Percentiles rank a stretch among this genome's conserved stretches.
Evolutionary conservation across 2,113 vertebrate genomes (phyloP).

Genomic region (Psilopsiagon aymara): DNA sequence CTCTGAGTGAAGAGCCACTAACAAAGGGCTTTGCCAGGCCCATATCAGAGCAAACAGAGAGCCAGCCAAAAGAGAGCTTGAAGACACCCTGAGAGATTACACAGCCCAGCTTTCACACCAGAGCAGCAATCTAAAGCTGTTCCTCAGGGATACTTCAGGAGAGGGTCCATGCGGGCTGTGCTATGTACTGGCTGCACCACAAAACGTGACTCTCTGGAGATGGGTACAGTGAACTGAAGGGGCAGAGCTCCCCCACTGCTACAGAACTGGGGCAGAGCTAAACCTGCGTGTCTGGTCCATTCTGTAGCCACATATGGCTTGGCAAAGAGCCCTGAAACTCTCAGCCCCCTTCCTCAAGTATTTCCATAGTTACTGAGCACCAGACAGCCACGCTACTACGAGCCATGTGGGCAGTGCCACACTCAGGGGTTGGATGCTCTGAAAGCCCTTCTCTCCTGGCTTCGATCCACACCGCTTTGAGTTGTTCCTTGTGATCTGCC

Average conservation of each 20-base stretch:
- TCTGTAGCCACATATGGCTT: not conserved
- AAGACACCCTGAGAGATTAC: not conserved
- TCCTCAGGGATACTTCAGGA: not conserved
- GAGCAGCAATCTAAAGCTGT: not conserved
- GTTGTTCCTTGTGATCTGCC: not conserved
- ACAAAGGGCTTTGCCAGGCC: not conserved
- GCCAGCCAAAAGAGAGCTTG: not conserved
- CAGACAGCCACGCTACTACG: not conserved
- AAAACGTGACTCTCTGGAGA: accelerated
- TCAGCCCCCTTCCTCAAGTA: not conserved
- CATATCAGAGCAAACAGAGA: not conserved
- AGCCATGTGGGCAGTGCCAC: not conserved
- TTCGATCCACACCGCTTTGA: not conserved
- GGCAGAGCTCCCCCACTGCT: not conserved
- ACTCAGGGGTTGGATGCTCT: not conserved
- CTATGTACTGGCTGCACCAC: not conserved
- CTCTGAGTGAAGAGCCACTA: not conserved
- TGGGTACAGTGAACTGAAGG: too few species aligned
- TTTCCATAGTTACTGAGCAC: not conserved
- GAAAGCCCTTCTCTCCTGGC: not conserved
- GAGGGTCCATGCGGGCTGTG: accelerated
- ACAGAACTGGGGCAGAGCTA: not conserved
- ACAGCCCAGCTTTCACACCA: not conserved
- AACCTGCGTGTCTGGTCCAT: accelerated
- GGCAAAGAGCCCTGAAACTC: not conserved